Evolutionary conservation across 2,113 vertebrate species (phyloP).

Genomic region (Phylloscopus trochilus): DNA sequence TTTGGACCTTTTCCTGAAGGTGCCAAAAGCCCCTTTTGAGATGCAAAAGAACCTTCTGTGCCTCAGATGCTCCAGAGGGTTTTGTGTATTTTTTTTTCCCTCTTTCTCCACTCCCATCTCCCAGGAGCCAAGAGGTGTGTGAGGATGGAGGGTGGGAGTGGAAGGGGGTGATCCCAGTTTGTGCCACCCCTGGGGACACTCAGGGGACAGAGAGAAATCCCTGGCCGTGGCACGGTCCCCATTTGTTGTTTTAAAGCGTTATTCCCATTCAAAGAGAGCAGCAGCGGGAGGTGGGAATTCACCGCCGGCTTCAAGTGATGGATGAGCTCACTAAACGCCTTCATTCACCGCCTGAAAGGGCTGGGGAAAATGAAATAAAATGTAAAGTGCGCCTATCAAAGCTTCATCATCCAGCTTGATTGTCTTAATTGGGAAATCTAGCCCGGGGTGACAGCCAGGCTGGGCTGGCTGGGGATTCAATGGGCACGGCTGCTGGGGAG

Average conservation of each 20-base stretch:
- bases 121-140: background rate
- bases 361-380: background rate
- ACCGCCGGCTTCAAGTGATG: background rate
- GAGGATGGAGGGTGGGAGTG: background rate
- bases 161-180: background rate
- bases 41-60: background rate
- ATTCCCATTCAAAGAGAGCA: background rate
- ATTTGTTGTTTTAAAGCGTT: background rate
- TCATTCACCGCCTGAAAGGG: background rate
- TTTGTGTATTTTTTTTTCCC: background rate
- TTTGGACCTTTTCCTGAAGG: background rate
- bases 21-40: constrained; percentile 4
- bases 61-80: background rate
- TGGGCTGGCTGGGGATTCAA: background rate
- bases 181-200: background rate
- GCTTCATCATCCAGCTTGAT: background rate
- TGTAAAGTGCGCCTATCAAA: background rate
- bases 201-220: background rate
- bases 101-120: background rate
- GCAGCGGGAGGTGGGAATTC: background rate
- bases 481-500: background rate
- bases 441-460: background rate
- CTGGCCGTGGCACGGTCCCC: background rate
- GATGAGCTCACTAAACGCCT: constrained; percentile 28
- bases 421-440: background rate